Conservation (phyloP, 1,140 invertebrate species). For the Solenopsis invicta region DNA sequence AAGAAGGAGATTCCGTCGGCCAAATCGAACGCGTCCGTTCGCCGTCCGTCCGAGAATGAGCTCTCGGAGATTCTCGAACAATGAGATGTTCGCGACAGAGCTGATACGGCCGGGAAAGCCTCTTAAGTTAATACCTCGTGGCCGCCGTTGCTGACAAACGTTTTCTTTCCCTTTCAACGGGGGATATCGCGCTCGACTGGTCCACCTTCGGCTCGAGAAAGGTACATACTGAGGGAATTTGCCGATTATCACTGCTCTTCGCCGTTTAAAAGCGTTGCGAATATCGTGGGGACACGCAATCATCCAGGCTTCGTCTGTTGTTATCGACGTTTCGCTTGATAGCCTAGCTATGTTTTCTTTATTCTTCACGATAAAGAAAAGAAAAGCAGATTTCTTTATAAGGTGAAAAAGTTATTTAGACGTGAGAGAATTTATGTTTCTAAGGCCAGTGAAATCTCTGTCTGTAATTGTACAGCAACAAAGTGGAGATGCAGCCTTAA, state of each 20-base stretch:
- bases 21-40: background rate
- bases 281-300: background rate
- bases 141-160: constrained; percentile 51
- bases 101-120: constrained; percentile 45
- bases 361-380: background rate
- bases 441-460: background rate
- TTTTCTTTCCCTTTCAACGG: constrained; percentile 49
- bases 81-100: constrained; percentile 19
- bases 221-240: constrained; percentile 36
- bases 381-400: background rate
- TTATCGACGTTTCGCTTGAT: background rate
- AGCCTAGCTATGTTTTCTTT: background rate
- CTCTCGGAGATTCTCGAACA: background rate
- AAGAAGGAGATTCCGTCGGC: constrained; percentile 5
- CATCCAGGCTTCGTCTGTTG: background rate
- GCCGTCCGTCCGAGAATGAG: constrained; percentile 24
- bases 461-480: background rate
- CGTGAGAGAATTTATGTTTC: background rate
- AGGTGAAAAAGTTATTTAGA: background rate
- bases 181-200: constrained; percentile 29
- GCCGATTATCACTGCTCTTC: background rate
- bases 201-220: constrained; percentile 6
- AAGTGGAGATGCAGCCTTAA: background rate
- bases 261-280: background rate
- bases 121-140: constrained; percentile 56